Evolutionary conservation across 2,797 vertebrate species (phyloP).

Genomic region (Macrochelys suwanniensis): DNA sequence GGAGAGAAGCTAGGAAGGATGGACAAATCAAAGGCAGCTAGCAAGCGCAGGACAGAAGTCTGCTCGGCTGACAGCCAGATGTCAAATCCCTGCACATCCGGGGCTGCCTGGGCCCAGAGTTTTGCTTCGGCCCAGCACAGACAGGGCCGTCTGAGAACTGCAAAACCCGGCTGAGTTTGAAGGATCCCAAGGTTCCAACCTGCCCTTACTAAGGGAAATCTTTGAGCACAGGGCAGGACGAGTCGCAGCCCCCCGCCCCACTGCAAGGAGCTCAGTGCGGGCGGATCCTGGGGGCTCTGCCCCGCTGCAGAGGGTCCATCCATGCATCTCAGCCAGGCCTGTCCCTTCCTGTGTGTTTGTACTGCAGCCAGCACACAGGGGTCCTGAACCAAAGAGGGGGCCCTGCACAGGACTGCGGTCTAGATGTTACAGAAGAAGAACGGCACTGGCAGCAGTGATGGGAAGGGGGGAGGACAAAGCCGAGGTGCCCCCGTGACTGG

Average conservation of each 20-base stretch:
- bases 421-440: background rate
- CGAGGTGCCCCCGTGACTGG: background rate
- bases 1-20: background rate
- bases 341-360: background rate
- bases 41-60: background rate
- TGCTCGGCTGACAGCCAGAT: background rate
- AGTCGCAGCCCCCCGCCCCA: too few species aligned
- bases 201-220: background rate
- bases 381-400: background rate
- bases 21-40: background rate
- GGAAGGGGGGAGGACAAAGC: background rate
- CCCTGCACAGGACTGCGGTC: too few species aligned
- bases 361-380: background rate
- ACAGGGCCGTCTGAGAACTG: accelerated
- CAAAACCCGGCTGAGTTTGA: background rate
- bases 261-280: background rate
- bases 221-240: background rate
- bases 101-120: background rate
- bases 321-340: background rate
- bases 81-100: background rate
- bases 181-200: background rate
- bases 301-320: background rate
- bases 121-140: background rate
- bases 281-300: background rate
- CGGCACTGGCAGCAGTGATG: too few species aligned